These are phyloP conservation scores for Psix sp. DNA, from an alignment of 1,140 invertebrate genomes.

Conservation along the genomic window DNA sequence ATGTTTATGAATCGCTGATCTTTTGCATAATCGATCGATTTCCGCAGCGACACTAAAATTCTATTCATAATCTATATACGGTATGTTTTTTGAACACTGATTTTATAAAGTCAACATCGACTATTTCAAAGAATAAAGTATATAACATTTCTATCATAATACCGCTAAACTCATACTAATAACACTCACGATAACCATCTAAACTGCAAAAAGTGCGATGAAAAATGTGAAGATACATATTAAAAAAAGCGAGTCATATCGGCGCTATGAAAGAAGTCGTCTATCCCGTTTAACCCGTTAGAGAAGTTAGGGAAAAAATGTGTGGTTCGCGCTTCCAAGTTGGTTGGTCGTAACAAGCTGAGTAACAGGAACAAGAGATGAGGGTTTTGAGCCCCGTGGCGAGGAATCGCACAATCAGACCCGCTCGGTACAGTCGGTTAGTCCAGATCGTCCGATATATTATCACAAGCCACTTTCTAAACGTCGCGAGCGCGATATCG, in stretches of 20 bases:
- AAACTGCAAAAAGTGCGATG: conserved; percentile 24
- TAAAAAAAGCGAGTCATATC: conserved; percentile 41
- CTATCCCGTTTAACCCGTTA: conserved; percentile 69
- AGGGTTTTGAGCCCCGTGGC: conserved; percentile 54
- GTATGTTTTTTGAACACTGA: no score
- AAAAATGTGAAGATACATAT: conserved; percentile 48
- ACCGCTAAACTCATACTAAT: conserved; percentile 21
- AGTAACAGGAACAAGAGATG: conserved; percentile 53
- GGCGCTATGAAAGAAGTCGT: conserved; percentile 55
- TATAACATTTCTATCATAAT: neutral
- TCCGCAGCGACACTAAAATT: no score
- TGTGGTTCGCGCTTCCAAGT: conserved; percentile 51
- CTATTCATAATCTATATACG: no score
- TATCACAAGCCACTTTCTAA: conserved; percentile 61
- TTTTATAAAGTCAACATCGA: no score
- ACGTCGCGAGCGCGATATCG: conserved; percentile 53
- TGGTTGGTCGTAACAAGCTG: conserved; percentile 39
- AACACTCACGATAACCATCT: conserved; percentile 33
- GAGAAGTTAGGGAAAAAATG: conserved; percentile 63
- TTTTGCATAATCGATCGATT: no score
- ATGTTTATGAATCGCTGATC: no score
- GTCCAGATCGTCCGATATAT: conserved; percentile 60
- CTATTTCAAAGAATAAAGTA: no score
- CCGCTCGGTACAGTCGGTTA: conserved; percentile 46
- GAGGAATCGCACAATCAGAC: conserved; percentile 53